Evolutionary conservation across 2,888 invertebrate genomes (phyloP), one percentile per base, ranked within the genome.

Genomic region (Phaonia tiefii): DNA sequence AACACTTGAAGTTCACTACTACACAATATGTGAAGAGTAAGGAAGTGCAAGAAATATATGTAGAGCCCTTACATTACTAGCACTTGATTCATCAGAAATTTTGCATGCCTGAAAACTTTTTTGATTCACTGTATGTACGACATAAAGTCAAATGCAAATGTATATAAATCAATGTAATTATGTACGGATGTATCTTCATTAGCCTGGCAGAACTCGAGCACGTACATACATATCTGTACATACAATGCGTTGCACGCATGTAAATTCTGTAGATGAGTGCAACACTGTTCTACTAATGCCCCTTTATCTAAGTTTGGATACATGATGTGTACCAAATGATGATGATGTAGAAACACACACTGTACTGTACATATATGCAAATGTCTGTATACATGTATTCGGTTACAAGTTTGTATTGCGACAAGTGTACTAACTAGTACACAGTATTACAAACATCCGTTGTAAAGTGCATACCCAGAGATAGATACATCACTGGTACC

Each of bases 381-480:
- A 26, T 10, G 56, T 56, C 31, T 15, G 51, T 71, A 56, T 66
- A 25, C 46, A 54, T n/a, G 63, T 22, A 26, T 25, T 56, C 26
- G 65, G 60, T 60, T 67, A 60, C 3, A 31, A 31, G 71, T n/a
- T n/a, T n/a, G n/a, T n/a, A n/a, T n/a, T 73, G 15, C 44, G 39
- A 63, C 54, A 22, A 46, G 22, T 66, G 11, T 77, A 66, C 58
- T 31, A 31, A 8, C n/a, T n/a, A 31, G 8, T 31, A 31, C 31
- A 31, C 31, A 31, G 3, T 31, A 5, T 31, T 31, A 8, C 31
- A 31, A 3, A 31, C 31, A 31, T 3, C 31, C 31, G 25, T 25
- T 79, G 54, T 44, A 74, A 74, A 74, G 22, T 74, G 78, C 78
- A 78, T 70, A 74, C 44, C 63, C 74, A 74, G 42, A 63, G 63